Evolutionary conservation across 2,888 invertebrate species (phyloP), one percentile per base, ranked within the genome.

Genomic region (Ischnura elegans): DNA sequence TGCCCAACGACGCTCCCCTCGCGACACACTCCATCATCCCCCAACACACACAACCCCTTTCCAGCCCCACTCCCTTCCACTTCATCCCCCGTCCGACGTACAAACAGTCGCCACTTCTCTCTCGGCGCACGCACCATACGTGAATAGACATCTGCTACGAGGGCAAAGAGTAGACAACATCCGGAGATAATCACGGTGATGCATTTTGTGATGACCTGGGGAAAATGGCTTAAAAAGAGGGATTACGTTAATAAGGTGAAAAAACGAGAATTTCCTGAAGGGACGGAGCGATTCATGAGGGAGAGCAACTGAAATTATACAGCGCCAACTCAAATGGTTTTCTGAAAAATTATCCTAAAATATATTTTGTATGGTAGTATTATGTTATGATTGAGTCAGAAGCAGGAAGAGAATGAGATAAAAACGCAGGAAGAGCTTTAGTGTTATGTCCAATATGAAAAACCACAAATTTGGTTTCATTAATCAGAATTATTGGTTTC

Each of bases 121-220:
- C 36, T 29, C 76, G 76, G n/a, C 36, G 76, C 36, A 36, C 36
- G 76, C 76, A 76, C 36, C 29, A 29, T 47, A 47, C 6, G 13
- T 5, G 13, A 13, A 51, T 13, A 51, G 51, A 51, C 29, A 76
- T 10, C 36, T 4, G 16, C 76, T 76, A 10, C 76, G 76, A 5
- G 76, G 76, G 76, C 76, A 76, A 76, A 76, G 29, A 76, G 76
- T 8, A 76, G 36, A 76, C 29, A 25, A 0, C 29, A 29, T 76
- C 76, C 76, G 76, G 36, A 76, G 76, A 76, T 76, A 76, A 76
- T 76, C 76, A 76, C 76, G 76, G 36, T 76, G 36, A 76, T 76
- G 76, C 76, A 29, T 10, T 76, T 76, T 36, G 76, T n/a, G 13
- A 76, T 8, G 76, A 36, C 36, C 6, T 16, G 5, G 36, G 36